Evolutionary conservation across 2,888 invertebrate genomes (phyloP), one percentile per base, ranked within the genome.

Genomic region (Carpatolechia fugitivella): DNA sequence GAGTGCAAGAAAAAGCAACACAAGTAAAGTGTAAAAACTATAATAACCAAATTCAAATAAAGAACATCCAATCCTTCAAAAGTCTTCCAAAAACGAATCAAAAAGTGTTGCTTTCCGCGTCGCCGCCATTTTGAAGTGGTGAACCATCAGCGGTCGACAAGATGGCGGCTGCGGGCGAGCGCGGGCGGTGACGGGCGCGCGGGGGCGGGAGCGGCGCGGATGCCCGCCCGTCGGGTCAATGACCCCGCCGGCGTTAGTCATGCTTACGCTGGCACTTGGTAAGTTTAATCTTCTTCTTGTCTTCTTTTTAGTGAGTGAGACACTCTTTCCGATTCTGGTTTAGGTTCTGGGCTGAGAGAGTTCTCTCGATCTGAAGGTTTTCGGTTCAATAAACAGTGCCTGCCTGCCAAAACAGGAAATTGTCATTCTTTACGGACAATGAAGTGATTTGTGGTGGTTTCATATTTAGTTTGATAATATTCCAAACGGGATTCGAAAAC

Each of bases 221-320:
- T 49, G 56, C 59, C 62, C 64, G 82, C 82, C 83, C 84, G 85
- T 79, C 82, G 82, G 82, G 87, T 87, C 87, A 84, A 88, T 88
- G 88, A 85, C 80, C 82, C 77, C 86, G 83, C 80, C 83, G 78
- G 80, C 80, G 73, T 72, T 81, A 48, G 55, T 76, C 52, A 76
- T 83, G 80, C 82, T 87, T 65, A 78, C 72, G 67, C 69, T 82
- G 69, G 82, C 82, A 76, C 79, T 86, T 66, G 85, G 88, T 88
- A 58, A 86, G 88, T 74, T n/a, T 18, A 1, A 6, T 6, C 44
- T 41, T 14, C 10, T 35, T 20, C 24, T 16, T 48, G 53, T 49
- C 41, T 16, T 38, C 38, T 55, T 11, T 2, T n/a, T 33, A 11
- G n/a, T n/a, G n/a, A n/a, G n/a, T n/a, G n/a, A n/a, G n/a, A n/a